Percentiles rank a stretch among this genome's conserved stretches.
phyloP scores from a whole-genome alignment of 64 coral and sea anemone species.

The Acropora tenuis region DNA sequence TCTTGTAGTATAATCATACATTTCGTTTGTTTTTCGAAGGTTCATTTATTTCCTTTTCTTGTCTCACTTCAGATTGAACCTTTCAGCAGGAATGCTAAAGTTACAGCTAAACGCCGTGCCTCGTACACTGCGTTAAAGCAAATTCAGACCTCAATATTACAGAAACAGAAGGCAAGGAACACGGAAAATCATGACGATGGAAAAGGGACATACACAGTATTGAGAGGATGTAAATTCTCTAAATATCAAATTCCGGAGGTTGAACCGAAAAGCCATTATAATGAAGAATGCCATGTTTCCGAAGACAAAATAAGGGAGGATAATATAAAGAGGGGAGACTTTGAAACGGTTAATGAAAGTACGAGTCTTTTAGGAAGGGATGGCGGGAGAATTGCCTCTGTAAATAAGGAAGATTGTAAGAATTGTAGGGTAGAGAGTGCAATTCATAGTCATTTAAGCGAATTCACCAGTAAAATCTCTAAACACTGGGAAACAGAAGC shows the following conservation, averaged over 20 bases:
- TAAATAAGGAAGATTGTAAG: not conserved
- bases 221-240: not conserved
- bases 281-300: not conserved
- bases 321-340: not conserved
- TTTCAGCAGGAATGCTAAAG: not conserved
- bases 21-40: too few relatives aligned
- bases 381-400: not conserved
- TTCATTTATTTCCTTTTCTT: not conserved
- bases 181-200: not conserved
- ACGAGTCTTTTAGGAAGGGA: not conserved
- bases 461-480: not conserved
- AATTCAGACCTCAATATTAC: not conserved
- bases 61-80: not conserved
- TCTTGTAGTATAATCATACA: too few relatives aligned
- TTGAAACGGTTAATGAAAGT: not conserved
- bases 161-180: not conserved
- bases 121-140: not conserved
- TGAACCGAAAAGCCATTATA: not conserved
- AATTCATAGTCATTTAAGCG: not conserved
- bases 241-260: conserved; percentile 16
- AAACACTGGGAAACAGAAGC: not conserved
- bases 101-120: not conserved
- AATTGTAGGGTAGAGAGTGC: not conserved
- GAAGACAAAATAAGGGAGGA: not conserved
- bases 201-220: conserved; percentile 31